Conservation (phyloP, 2,113 vertebrate species). For the Penelope pileata region DNA sequence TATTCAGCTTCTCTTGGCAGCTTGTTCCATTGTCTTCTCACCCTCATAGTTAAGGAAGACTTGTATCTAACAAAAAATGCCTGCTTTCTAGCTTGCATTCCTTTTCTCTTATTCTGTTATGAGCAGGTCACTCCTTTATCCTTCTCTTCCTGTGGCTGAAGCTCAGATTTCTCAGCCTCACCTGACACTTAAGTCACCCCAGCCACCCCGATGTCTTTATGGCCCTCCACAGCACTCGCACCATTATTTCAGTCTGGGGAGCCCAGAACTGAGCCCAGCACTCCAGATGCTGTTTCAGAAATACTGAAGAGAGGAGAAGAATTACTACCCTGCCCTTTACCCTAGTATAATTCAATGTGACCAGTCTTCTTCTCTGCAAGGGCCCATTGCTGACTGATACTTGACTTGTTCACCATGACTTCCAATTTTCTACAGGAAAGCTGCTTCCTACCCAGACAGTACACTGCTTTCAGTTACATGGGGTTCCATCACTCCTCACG, state of each 20-base stretch:
- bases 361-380: background rate
- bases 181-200: background rate
- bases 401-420: background rate
- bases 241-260: rapidly evolving
- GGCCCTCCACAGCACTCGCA: background rate
- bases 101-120: too few species aligned
- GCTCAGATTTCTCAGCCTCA: background rate
- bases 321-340: too few species aligned
- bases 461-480: rapidly evolving
- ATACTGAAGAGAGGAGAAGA: background rate
- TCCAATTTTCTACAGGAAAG: background rate
- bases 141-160: background rate
- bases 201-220: background rate
- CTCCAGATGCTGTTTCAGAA: background rate
- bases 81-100: background rate
- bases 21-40: background rate
- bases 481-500: too few species aligned
- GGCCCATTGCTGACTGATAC: rapidly evolving
- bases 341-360: rapidly evolving
- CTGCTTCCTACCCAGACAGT: background rate
- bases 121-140: background rate
- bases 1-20: background rate
- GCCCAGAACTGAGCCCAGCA: background rate
- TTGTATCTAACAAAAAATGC: background rate
- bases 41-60: background rate